phyloP scores from a whole-genome alignment of 2,113 vertebrate species.

The Grus americana region DNA sequence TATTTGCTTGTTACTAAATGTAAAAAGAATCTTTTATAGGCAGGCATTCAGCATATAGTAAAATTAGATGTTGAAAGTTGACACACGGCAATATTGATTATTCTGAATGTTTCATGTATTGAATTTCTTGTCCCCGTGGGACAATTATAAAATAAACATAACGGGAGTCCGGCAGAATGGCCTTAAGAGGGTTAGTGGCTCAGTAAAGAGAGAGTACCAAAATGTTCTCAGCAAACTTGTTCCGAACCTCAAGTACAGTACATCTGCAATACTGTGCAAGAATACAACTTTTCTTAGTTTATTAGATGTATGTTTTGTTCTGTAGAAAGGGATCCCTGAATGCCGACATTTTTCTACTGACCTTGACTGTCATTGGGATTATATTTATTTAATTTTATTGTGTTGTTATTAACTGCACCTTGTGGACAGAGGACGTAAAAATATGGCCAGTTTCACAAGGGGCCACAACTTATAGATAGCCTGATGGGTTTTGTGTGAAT shows the following conservation, averaged over 20 bases:
- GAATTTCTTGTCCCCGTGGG: conserved; percentile 90
- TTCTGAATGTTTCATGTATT: conserved; percentile 72
- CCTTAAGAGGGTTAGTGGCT: conserved; percentile 73
- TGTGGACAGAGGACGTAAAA: conserved; percentile 63
- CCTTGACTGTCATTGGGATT: conserved; percentile 65
- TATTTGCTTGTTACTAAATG: conserved; percentile 21
- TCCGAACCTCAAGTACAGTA: conserved; percentile 45
- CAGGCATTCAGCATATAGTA: conserved; percentile 16
- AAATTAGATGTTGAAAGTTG: conserved; percentile 35
- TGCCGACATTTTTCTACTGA: conserved; percentile 70
- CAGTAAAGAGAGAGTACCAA: conserved; percentile 62
- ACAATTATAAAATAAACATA: conserved; percentile 75
- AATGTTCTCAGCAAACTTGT: conserved; percentile 51
- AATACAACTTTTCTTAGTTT: conserved; percentile 45
- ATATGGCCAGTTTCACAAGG: conserved; percentile 57
- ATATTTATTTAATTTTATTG: conserved; percentile 84
- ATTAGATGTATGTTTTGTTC: conserved; percentile 61
- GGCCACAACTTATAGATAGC: conserved; percentile 61
- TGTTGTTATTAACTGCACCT: conserved; percentile 74
- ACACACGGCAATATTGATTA: conserved; percentile 72
- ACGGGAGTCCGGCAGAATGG: conserved; percentile 69
- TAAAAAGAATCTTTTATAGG: conserved; percentile 24
- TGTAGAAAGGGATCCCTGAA: conserved; percentile 63
- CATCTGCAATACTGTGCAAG: conserved; percentile 63
- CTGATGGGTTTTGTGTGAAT: conserved; percentile 62